Base-by-base conservation (phyloP, 2,888 invertebrate species). In the Stenolophus ochropezus region DNA sequence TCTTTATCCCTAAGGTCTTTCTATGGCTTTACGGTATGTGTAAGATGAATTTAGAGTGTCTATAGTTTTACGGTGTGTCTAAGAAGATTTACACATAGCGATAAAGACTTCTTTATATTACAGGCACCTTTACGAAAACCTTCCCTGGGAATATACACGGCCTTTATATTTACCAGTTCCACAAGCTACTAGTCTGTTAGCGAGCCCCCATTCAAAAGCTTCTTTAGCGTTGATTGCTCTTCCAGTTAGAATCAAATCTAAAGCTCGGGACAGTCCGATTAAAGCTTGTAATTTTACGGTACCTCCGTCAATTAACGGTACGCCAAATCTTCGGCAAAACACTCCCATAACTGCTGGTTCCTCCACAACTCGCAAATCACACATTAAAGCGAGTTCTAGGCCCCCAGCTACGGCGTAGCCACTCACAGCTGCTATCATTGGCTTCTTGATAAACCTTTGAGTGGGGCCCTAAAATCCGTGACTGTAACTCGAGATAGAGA, bases 391-490 rank as follows among this genome's bases (percentile, higher is more conserved):
- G 82, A 99, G 90, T 88, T 98, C 98, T 82, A 98, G 91, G 0
- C 98, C 98, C 84, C 94, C 96, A 0, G 96, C 98, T 1, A 98
- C 96, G 3, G 97, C 96, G 88, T 95, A 97, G 0, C 98, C 98
- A 85, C 93, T 93, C 0, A 98, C 91, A 0, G 96, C 96, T n/a
- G 96, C 98, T 82, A 98, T 93, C 6, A 97, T 92, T 0, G 97
- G 96, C 89, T 99, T 99, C 82, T 93, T 93, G 73, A 95, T 92
- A 74, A 94, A 90, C 81, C 94, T 93, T 65, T 94, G 90, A 0
- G 93, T 92, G 2, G 95, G 93, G 0, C 93, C 92, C 93, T 93
- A 83, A 5, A 87, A 85, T n/a, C n/a, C n/a, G n/a, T n/a, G n/a
- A n/a, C n/a, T n/a, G n/a, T n/a, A n/a, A n/a, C n/a, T n/a, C n/a